Base-by-base conservation (phyloP, 2,797 vertebrate species). In the Leontopithecus rosalia region DNA sequence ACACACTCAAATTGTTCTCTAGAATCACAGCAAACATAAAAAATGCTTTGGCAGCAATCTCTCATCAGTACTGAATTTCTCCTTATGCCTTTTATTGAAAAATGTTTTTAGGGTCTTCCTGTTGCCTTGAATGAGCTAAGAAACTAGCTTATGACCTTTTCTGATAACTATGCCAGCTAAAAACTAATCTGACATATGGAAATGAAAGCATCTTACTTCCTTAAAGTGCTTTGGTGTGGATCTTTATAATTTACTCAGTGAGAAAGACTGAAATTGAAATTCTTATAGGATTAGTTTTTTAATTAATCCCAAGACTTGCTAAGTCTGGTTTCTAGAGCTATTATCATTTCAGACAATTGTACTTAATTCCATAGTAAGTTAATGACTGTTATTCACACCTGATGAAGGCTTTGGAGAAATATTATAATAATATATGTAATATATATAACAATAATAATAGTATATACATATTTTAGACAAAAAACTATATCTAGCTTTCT, bases 221-320 rank as follows among this genome's bases (percentile, higher is more conserved):
- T 93, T 96, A 86, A 86, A 91, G 88, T 96, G 97, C 95, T 90
- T 92, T 92, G 82, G 77, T 79, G 90, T 86, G 57, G 41, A 55
- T 96, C 92, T 93, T 88, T 95, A 94, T 95, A 93, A 93, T 95
- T 94, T 95, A 82, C 93, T 92, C 88, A 95, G 93, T 94, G 70
- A 96, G 96, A 79, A 96, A 96, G 67, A 22, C 64, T 93, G 77
- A 96, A 95, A 98, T 95, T 98, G 90, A 97, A 96, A 98, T 96
- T 96, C 90, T 96, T 95, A 91, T 88, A 92, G 88, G 79, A 96
- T 95, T 55, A 89, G 57, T 92, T 88, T 90, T 96, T 94, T 95
- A 98, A 98, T 97, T 95, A 94, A 57, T 57, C 94, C 50, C 70
- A 95, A 92, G 85, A 80, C 81, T 92, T 95, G 85, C 89, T 90